Evolutionary conservation across 2,113 vertebrate species (phyloP).

Genomic region (Hucho hucho): DNA sequence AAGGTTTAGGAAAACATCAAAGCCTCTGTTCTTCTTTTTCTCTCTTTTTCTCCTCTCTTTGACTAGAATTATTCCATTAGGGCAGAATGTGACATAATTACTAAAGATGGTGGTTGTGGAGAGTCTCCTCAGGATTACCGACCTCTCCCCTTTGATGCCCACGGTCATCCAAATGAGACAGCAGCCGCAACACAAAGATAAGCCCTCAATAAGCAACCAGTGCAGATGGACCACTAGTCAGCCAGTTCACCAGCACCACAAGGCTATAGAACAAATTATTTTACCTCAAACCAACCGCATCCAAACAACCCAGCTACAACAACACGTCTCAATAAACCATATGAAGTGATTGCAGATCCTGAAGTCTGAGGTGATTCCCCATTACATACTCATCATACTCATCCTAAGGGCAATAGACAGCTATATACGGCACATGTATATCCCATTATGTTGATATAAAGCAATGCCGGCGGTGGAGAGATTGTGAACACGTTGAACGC

Average conservation of each 20-base stretch:
- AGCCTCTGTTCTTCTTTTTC: slow-evolving; percentile 60
- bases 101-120: slow-evolving; percentile 85
- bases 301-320: not conserved
- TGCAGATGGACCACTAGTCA: slow-evolving; percentile 38
- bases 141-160: slow-evolving; percentile 86
- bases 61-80: slow-evolving; percentile 88
- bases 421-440: no score
- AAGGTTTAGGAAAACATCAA: slow-evolving; percentile 89
- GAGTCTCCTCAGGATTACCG: slow-evolving; percentile 89
- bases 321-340: not conserved
- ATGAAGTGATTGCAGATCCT: no score
- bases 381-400: no score
- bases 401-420: no score
- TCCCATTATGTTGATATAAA: slow-evolving; percentile 35
- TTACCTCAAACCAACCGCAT: not conserved
- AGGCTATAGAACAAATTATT: not conserved
- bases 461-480: slow-evolving; percentile 32
- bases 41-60: slow-evolving; percentile 68
- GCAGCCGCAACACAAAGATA: slow-evolving; percentile 71
- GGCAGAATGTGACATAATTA: slow-evolving; percentile 90
- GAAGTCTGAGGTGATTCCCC: no score
- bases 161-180: slow-evolving; percentile 78
- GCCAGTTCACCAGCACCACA: not conserved
- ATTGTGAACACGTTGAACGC: slow-evolving; percentile 50
- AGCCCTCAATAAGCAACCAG: slow-evolving; percentile 73